Percentiles rank a stretch among this genome's conserved stretches.
Evolutionary conservation across 2,888 invertebrate genomes (phyloP).

Genomic region (Deroplatys truncata): DNA sequence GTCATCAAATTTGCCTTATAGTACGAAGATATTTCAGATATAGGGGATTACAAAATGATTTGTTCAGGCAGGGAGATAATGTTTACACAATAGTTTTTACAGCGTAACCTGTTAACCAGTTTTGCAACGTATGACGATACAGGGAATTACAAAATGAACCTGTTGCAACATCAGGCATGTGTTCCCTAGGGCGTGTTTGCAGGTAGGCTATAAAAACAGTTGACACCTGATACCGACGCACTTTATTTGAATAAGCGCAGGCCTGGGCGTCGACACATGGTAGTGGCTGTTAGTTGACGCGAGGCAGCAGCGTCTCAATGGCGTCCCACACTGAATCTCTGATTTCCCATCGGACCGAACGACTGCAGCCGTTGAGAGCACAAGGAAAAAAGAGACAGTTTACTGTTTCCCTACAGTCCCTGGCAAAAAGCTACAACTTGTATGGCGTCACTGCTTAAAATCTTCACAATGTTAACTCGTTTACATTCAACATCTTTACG

Average conservation of each 20-base stretch:
- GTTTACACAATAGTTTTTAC: too few species aligned
- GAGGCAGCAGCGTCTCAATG: neutral
- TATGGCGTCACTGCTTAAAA: too few species aligned
- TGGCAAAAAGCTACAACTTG: neutral
- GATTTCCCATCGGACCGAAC: constrained; percentile 15
- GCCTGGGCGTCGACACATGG: neutral
- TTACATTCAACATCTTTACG: too few species aligned
- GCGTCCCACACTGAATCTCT: constrained; percentile 1
- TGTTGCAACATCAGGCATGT: neutral
- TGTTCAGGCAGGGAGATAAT: too few species aligned
- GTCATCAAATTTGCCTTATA: too few species aligned
- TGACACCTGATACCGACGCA: neutral
- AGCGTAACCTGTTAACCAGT: too few species aligned
- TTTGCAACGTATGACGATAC: neutral
- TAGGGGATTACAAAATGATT: too few species aligned
- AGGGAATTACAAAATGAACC: too few species aligned
- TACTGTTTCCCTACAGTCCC: neutral
- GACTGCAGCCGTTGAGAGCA: neutral
- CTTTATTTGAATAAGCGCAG: neutral
- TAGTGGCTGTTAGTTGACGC: neutral
- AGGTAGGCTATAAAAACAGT: neutral
- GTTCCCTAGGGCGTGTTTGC: neutral
- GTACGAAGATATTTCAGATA: too few species aligned
- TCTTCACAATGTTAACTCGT: too few species aligned
- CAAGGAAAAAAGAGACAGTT: neutral